Evolutionary conservation across 1,140 invertebrate species (phyloP).

Genomic region (Bombus huntii): DNA sequence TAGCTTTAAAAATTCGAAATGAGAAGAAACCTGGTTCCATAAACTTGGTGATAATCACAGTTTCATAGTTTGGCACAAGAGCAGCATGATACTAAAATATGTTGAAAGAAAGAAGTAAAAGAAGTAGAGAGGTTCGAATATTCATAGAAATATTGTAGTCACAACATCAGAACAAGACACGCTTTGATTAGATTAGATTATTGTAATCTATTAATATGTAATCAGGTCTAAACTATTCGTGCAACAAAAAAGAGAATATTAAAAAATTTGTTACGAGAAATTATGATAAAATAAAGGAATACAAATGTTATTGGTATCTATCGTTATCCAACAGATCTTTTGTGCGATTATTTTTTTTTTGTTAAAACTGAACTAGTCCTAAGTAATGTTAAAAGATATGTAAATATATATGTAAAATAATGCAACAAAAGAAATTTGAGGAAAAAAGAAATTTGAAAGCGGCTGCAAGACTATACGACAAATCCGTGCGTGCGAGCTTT

Average conservation of each 20-base stretch:
- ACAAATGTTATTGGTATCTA: neutral
- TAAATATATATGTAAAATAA: neutral
- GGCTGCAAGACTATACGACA: slow-evolving; percentile 10
- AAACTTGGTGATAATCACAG: neutral
- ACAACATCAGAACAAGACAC: neutral
- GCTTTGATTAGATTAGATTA: neutral
- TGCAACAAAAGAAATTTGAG: neutral
- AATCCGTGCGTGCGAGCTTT: slow-evolving; percentile 50
- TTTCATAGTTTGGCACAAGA: slow-evolving; percentile 30
- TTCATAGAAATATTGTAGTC: neutral
- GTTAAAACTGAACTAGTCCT: neutral
- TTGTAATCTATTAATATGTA: neutral
- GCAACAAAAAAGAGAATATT: neutral
- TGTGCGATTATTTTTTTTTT: neutral
- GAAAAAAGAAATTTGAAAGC: slow-evolving; percentile 8
- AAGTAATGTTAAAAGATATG: neutral
- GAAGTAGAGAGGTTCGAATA: neutral
- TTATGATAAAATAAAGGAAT: neutral
- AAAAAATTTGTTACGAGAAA: slow-evolving; percentile 4
- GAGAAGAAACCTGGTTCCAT: neutral
- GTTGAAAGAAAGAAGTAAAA: slow-evolving; percentile 1
- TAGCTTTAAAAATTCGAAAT: neutral
- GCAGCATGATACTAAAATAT: slow-evolving; percentile 38
- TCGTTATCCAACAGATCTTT: slow-evolving; percentile 16
- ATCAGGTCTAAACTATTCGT: slow-evolving; percentile 18